Evolutionary conservation across 37 sponge, comb jelly and placozoan genomes (phyloP).

Genomic region (Cliona cf. orientalis): DNA sequence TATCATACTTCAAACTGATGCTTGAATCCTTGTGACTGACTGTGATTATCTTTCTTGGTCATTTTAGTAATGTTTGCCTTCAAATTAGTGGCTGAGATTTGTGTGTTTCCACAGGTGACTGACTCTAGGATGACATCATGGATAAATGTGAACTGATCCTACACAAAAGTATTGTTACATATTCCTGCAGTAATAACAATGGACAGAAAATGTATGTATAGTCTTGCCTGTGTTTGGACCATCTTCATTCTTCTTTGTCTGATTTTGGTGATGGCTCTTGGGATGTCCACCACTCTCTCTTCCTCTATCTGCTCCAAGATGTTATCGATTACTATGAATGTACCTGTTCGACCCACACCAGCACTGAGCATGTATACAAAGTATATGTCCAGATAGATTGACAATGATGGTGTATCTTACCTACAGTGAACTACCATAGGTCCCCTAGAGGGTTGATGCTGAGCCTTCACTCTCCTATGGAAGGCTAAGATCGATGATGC

Average conservation of each 20-base stretch:
- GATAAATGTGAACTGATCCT: slow-evolving; percentile 78
- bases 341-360: slow-evolving; percentile 86
- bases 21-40: slow-evolving; percentile 67
- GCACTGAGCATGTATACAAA: slow-evolving; percentile 72
- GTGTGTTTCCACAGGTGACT: slow-evolving; percentile 69
- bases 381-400: too few species aligned
- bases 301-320: slow-evolving; percentile 59
- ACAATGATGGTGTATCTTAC: slow-evolving; percentile 3
- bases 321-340: slow-evolving; percentile 71
- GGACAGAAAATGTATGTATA: background rate
- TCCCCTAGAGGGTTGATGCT: too few species aligned
- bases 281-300: slow-evolving; percentile 57
- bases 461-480: too few species aligned
- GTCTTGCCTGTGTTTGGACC: slow-evolving; percentile 67
- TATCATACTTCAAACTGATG: slow-evolving; percentile 66
- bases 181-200: background rate
- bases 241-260: slow-evolving; percentile 68
- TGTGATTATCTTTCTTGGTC: slow-evolving; percentile 23
- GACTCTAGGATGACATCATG: slow-evolving; percentile 72
- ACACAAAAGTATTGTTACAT: too few species aligned
- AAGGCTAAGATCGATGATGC: too few species aligned
- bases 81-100: slow-evolving; percentile 28
- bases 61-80: slow-evolving; percentile 18
- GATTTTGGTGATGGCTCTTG: slow-evolving; percentile 35
- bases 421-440: too few species aligned